Evolutionary conservation across 2,888 invertebrate species (phyloP), one percentile per base, ranked within the genome.

Genomic region (Alviniconcha strummeri): DNA sequence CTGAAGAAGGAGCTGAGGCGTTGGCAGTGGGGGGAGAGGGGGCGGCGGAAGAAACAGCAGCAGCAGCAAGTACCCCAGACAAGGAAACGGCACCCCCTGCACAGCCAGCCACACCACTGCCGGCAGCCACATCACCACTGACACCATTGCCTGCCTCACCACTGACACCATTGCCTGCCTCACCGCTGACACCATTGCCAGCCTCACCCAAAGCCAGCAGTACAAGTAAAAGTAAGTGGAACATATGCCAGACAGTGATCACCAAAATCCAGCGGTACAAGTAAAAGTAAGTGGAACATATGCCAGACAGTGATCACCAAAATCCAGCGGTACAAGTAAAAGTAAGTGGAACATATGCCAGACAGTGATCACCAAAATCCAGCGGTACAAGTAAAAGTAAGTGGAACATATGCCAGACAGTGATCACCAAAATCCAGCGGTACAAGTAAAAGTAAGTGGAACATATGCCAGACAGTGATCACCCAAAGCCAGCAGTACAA

Each of bases 131-230:
- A 19, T 5, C 78, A 64, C 64, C 77, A 3, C n/a, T 15, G 15
- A 54, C 77, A 55, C 54, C 56, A 56, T 56, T 56, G 57, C 11
- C 69, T 15, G 69, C n/a, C 19, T 15, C 9, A 36, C 36, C 54
- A 64, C 19, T 7, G 13, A 36, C n/a, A 80, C 60, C 56, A 7
- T n/a, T 56, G 15, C 15, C 77, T 19, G 9, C 77, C 7, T 6
- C n/a, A 56, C 13, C 55, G 7, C 19, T 56, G 5, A 15, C 15
- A 57, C 56, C 56, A 56, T 17, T 19, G 57, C 77, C 81, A 9
- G 74, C 81, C 15, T 81, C 81, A 75, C 81, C 81, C 19, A 81
- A 81, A 75, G 19, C 72, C 74, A 56, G 57, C 64, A 81, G 72
- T 56, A 60, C 9, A 8, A 60, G 9, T 11, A 60, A 60, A 60